Evolutionary conservation across 2,113 vertebrate genomes (phyloP).

Genomic region (Spea bombifrons): DNA sequence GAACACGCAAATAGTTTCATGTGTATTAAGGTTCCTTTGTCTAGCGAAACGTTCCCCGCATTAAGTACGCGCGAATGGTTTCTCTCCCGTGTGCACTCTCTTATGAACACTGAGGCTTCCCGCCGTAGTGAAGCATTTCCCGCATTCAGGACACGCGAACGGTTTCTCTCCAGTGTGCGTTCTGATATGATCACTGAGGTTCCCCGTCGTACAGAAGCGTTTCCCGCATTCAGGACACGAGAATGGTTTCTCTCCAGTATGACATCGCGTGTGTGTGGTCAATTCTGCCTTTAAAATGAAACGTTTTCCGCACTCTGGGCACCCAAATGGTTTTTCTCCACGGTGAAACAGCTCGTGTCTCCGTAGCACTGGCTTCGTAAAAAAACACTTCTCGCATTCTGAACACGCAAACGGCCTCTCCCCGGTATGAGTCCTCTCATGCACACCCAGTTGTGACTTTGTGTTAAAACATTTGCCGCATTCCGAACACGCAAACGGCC

Average conservation of each 20-base stretch:
- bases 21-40: too few species aligned
- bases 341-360: too few species aligned
- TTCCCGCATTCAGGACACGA: neutral
- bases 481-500: slow-evolving; percentile 67
- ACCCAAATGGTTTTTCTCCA: neutral
- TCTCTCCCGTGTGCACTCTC: neutral
- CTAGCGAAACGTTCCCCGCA: too few species aligned
- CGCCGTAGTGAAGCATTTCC: neutral
- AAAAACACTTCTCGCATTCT: neutral
- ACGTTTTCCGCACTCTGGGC: neutral
- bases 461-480: slow-evolving; percentile 79
- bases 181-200: neutral
- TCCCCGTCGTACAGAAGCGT: neutral
- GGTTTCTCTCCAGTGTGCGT: slow-evolving; percentile 11
- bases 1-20: too few species aligned
- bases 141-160: neutral
- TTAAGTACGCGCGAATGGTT: neutral
- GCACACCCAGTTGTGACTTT: too few species aligned
- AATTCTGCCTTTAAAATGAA: too few species aligned
- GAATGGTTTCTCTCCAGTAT: neutral
- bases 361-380: too few species aligned
- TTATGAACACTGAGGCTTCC: neutral
- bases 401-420: slow-evolving; percentile 59
- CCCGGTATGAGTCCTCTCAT: too few species aligned
- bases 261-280: too few species aligned